Base-by-base conservation (phyloP, 2,113 vertebrate species). In the Anguilla rostrata region DNA sequence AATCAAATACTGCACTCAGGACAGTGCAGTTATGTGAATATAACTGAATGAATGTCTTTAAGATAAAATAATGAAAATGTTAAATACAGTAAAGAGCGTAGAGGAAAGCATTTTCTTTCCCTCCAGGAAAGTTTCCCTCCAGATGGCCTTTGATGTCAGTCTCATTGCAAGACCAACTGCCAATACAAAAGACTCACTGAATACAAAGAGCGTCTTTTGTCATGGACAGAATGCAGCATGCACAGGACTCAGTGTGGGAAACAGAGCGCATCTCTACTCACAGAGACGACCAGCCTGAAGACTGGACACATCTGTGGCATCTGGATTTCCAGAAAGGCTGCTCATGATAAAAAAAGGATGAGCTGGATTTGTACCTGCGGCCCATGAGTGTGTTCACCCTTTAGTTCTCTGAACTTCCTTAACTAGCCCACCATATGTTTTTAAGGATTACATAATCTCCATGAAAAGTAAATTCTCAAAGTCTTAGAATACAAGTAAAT, bases 161-260 rank as follows among this genome's bases (percentile, higher is more conserved):
- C 56, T 86, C 41, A 22, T 43, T 88, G 82, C 86, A 90, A 71
- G 75, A 78, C 82, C 84, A 43, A 88, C 26, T n/a, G 89, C 86
- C 81, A 39, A 84, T 85, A 86, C 83, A 82, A 90, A 90, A 41
- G 83, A 49, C 88, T 71, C 88, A 88, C 89, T 91, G 90, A 87
- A 53, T 82, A 39, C 83, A 83, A 79, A 40, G 82, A 85, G 86
- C 81, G 75, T 8, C 89, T 84, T 92, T 93, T 91, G 88, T 90
- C 0, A 57, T 80, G 14, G 83, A 86, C 34, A 87, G 86, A 89
- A 86, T 84, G 84, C 83, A 91, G 18, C 41, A 89, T 87, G 85
- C 87, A 86, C 9, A 39, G 7, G 7, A 87, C 43, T 83, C 63
- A 88, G 89, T 92, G 90, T 91, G 89, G 87, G 90, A 93, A 93